A percentile compares a stretch with the other conserved stretches of the same genome.
Evolutionary conservation across 2,113 vertebrate genomes (phyloP).

Genomic region (Syngnathoides biaculeatus): DNA sequence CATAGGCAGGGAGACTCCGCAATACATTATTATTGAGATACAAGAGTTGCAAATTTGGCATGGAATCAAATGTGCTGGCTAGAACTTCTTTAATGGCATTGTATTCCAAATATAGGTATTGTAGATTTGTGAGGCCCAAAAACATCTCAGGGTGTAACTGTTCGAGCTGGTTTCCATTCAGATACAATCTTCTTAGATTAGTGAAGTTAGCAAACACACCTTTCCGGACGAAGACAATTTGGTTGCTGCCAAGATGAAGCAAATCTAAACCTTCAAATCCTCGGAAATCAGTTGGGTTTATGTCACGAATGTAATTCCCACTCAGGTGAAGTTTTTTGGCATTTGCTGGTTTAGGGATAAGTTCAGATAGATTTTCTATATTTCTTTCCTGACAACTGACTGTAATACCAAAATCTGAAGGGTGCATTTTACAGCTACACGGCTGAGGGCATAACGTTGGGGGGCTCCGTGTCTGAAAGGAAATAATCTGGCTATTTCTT

Average conservation of each 20-base stretch:
- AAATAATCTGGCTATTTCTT: conserved; percentile 88
- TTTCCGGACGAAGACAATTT: conserved; percentile 83
- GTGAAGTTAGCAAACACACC: conserved; percentile 92
- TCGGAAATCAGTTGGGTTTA: conserved; percentile 81
- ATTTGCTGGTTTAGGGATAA: conserved; percentile 85
- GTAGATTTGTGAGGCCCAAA: conserved; percentile 88
- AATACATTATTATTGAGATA: conserved; percentile 96
- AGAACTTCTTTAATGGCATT: conserved; percentile 95
- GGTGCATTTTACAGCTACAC: conserved; percentile 92
- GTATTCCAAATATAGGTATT: conserved; percentile 98
- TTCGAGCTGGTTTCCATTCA: conserved; percentile 95
- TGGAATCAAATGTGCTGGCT: conserved; percentile 91
- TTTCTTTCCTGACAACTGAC: conserved; percentile 95
- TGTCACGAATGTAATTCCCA: conserved; percentile 89
- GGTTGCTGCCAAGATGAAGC: conserved; percentile 94
- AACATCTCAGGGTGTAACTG: conserved; percentile 94
- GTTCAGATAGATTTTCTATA: conserved; percentile 83
- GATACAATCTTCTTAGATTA: conserved; percentile 90
- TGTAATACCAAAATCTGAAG: conserved; percentile 92
- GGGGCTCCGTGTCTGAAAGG: conserved; percentile 90
- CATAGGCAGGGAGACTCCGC: conserved; percentile 88
- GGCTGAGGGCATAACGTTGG: conserved; percentile 84
- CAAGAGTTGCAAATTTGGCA: conserved; percentile 92
- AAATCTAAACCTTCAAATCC: conserved; percentile 95
- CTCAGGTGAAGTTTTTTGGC: conserved; percentile 95